Evolutionary conservation across 2,113 vertebrate genomes (phyloP), one percentile per base, ranked within the genome.

Genomic region (Proterorhinus semilunaris): DNA sequence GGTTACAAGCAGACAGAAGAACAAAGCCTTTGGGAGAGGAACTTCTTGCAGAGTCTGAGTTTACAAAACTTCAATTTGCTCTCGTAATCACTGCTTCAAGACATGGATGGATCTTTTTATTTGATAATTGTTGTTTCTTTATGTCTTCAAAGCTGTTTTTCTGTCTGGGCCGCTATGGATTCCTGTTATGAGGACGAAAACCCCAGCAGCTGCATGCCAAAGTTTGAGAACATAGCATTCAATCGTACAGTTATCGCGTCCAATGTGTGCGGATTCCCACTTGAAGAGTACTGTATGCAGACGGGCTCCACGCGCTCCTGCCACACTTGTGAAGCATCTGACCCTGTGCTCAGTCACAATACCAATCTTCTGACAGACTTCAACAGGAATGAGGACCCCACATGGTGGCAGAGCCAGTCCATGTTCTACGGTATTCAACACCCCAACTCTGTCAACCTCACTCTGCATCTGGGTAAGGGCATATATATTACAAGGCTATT

Each of bases 381-480:
- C 90, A 92, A 98, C 89, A 94, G 89, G 71, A 93, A 93, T 8
- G 95, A 97, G 62, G 96, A 97, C 72, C 92, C 91, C 74, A 98
- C 95, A n/a, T 98, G 95, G 96, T 98, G 96, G 96, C 96, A 98
- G 88, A 98, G 96, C 86, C 96, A 96, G 84, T 96, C 96, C 81
- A 98, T 98, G 96, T 95, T 91, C 67, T 95, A 94, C 0, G 92
- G 95, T 2, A 86, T 98, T 74, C 96, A 98, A 91, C 67, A 95
- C 80, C 96, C 96, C 55, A 93, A 89, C 78, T 95, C 95, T 0
- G 93, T 98, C 87, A 97, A 94, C 91, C 86, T 98, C 83, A 96
- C 94, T 8, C 93, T 98, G 11, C 90, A 79, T 65, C 87, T 98
- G 68, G 95, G 96, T 98, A 93, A 96, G 58, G 55, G 42, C 4